Conservation (phyloP, 2,888 invertebrate genomes). For the Melieria crassipennis region DNA sequence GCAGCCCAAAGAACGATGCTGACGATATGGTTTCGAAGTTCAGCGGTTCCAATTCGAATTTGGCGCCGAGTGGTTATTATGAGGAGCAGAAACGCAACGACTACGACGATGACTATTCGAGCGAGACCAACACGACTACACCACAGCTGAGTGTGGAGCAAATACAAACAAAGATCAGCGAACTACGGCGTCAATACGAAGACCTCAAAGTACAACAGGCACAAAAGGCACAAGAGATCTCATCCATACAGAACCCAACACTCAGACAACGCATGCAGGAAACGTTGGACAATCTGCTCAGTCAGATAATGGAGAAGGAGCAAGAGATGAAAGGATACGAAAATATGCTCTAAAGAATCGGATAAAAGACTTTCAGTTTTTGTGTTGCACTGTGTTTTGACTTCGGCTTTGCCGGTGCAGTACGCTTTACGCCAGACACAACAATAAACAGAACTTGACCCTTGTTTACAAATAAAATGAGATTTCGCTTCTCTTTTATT, state of each 20-base stretch:
- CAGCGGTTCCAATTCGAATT: constrained; percentile 59
- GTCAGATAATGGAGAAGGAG: constrained; percentile 83
- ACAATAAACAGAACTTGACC: no score
- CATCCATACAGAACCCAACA: constrained; percentile 85
- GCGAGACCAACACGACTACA: constrained; percentile 50
- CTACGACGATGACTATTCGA: constrained; percentile 58
- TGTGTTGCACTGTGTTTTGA: no score
- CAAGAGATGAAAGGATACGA: constrained; percentile 69
- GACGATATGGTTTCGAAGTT: constrained; percentile 46
- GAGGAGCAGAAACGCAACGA: constrained; percentile 59
- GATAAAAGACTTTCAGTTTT: no score
- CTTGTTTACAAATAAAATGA: no score
- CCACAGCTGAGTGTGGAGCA: constrained; percentile 67
- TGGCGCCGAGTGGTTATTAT: constrained; percentile 58
- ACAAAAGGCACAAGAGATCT: constrained; percentile 84
- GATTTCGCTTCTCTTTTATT: no score
- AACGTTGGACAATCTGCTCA: constrained; percentile 79
- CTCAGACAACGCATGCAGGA: constrained; percentile 85
- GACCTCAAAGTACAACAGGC: constrained; percentile 79
- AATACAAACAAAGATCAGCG: constrained; percentile 74
- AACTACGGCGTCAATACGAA: constrained; percentile 77
- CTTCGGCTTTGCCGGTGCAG: no score
- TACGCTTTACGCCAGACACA: no score
- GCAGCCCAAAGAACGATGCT: constrained; percentile 50
- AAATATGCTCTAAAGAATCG: constrained; percentile 53